Conservation (phyloP, 2,797 vertebrate species). For the Halcyon chelicuti region DNA sequence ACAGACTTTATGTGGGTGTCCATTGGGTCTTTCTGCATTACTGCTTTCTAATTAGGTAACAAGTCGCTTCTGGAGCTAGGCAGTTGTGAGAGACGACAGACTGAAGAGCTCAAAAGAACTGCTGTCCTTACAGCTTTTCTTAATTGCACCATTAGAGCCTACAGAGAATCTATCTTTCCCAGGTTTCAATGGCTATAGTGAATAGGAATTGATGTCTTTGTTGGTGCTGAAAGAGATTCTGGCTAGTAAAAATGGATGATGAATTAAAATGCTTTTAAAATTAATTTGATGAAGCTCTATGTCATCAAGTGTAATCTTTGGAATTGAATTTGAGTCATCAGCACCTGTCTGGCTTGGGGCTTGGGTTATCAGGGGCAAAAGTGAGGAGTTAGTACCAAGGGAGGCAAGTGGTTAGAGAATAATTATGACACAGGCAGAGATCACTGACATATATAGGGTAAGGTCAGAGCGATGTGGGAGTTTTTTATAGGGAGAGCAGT, state of each 20-base stretch:
- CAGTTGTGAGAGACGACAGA: background rate
- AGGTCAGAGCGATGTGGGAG: background rate
- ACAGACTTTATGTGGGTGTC: background rate
- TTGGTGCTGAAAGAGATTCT: background rate
- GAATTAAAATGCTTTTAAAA: conserved; percentile 23
- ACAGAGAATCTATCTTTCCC: conserved; percentile 1
- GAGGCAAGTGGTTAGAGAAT: background rate
- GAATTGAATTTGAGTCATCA: background rate
- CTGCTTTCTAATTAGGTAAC: conserved; percentile 35
- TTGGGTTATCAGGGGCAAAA: background rate
- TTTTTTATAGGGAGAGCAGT: background rate
- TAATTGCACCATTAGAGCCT: conserved; percentile 23
- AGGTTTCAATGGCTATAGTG: background rate
- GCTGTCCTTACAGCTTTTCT: background rate
- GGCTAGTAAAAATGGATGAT: background rate
- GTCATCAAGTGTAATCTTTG: background rate
- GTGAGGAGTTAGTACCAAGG: background rate
- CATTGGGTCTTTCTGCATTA: background rate
- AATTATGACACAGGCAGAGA: background rate
- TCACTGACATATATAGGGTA: background rate
- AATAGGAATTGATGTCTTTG: background rate
- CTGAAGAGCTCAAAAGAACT: conserved; percentile 8
- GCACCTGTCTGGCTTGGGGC: background rate
- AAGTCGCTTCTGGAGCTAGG: background rate
- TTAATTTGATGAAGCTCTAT: conserved; percentile 9